Evolutionary conservation across 2,797 vertebrate genomes (phyloP).

Genomic region (Aulostomus chinensis): DNA sequence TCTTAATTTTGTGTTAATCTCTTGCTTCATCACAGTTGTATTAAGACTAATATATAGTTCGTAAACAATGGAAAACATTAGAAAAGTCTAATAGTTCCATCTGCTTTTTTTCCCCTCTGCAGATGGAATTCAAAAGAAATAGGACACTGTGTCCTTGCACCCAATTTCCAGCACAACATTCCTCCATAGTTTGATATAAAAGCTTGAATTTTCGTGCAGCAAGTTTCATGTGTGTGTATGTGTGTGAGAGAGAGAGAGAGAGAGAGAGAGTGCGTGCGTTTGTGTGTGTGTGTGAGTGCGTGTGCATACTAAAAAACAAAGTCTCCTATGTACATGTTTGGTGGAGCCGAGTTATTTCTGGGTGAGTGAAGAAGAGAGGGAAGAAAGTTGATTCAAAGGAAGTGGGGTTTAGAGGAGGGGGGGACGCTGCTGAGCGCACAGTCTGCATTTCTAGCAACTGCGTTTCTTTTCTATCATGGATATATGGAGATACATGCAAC

Average conservation of each 20-base stretch:
- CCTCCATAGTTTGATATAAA: slow-evolving; percentile 27
- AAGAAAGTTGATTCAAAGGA: slow-evolving; percentile 60
- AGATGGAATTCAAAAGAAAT: too few species aligned
- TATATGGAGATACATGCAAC: slow-evolving; percentile 27
- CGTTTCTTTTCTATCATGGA: slow-evolving; percentile 50
- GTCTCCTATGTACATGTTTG: slow-evolving; percentile 47
- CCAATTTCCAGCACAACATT: slow-evolving; percentile 15
- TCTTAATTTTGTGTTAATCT: too few species aligned
- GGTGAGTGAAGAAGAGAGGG: slow-evolving; percentile 48
- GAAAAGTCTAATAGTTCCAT: slow-evolving; percentile 5
- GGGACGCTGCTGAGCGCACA: slow-evolving; percentile 63
- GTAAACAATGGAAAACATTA: too few species aligned
- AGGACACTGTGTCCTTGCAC: background rate
- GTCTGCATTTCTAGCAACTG: slow-evolving; percentile 70
- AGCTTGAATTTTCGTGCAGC: slow-evolving; percentile 37
- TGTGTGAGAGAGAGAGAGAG: too few species aligned
- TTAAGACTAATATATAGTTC: background rate
- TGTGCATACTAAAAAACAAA: slow-evolving; percentile 50
- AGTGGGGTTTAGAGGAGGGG: slow-evolving; percentile 51
- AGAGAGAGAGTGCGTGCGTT: too few species aligned
- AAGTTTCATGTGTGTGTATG: slow-evolving; percentile 16
- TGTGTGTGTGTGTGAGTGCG: slow-evolving; percentile 13
- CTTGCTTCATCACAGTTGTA: background rate
- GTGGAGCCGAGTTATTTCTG: slow-evolving; percentile 64
- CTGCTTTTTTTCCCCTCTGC: too few species aligned